phyloP scores from a whole-genome alignment of 2,797 vertebrate genomes.

The Siniperca obscura region DNA sequence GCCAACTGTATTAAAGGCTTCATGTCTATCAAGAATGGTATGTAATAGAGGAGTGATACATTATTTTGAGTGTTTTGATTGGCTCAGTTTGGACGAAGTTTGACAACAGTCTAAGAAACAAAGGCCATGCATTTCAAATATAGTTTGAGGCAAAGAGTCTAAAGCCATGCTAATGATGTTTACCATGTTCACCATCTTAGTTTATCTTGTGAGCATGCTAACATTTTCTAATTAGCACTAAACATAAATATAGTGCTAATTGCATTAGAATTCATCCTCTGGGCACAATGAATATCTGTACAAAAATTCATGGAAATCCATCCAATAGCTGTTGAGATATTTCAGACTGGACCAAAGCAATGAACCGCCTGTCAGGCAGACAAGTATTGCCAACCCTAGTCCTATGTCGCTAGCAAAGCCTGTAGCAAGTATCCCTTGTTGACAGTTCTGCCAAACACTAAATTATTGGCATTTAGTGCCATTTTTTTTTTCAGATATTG shows the following conservation, averaged over 20 bases:
- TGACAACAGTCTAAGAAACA: not conserved
- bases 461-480: not conserved
- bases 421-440: not conserved
- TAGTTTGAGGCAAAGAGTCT: not conserved
- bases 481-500: not conserved
- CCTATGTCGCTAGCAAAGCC: not conserved
- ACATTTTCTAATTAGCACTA: not conserved
- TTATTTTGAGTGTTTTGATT: not conserved
- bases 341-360: conserved; percentile 1
- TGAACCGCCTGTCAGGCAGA: not conserved
- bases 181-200: not conserved
- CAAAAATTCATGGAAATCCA: not conserved
- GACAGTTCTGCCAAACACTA: conserved; percentile 2
- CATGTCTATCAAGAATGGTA: not conserved
- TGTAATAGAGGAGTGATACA: not conserved
- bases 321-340: not conserved
- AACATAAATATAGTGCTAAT: conserved; percentile 8
- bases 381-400: not conserved
- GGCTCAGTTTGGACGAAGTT: not conserved
- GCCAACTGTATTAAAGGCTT: not conserved
- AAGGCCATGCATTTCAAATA: not conserved
- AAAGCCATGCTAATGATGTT: not conserved
- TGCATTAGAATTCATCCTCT: conserved; percentile 4
- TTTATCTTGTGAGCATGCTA: not conserved
- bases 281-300: not conserved